These are phyloP conservation scores for Caenorhabditis sp. DNA, from an alignment of 2,888 invertebrate genomes.

Conservation along the genomic window DNA sequence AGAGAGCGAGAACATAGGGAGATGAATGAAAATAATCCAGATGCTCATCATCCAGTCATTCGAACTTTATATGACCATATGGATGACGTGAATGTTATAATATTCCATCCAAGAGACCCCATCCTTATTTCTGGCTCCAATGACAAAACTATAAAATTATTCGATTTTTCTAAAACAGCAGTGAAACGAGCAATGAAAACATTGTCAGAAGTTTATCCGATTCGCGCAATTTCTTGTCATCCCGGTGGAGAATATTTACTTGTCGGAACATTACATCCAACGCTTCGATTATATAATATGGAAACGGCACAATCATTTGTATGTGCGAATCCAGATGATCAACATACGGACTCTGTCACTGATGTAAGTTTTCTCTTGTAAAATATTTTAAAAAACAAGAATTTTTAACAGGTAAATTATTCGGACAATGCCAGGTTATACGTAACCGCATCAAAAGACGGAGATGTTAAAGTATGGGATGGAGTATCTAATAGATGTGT, in stretches of 20 bases:
- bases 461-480: constrained; percentile 95
- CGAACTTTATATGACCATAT: constrained; percentile 95
- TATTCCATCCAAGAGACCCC: constrained; percentile 94
- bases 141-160: constrained; percentile 92
- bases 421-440: constrained; percentile 80
- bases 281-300: constrained; percentile 87
- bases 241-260: constrained; percentile 92
- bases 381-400: neutral
- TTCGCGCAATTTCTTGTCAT: constrained; percentile 90
- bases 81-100: constrained; percentile 91
- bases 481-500: constrained; percentile 91
- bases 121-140: constrained; percentile 92
- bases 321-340: constrained; percentile 80
- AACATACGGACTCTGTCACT: constrained; percentile 74
- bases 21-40: constrained; percentile 73
- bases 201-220: constrained; percentile 84
- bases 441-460: constrained; percentile 90
- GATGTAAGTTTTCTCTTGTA: constrained; percentile 63
- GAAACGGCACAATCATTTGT: constrained; percentile 95
- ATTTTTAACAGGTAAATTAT: constrained; percentile 74
- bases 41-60: constrained; percentile 88
- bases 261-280: constrained; percentile 89
- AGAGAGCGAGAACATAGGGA: constrained; percentile 81
- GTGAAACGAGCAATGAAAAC: constrained; percentile 97
- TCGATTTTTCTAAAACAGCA: constrained; percentile 97